These are phyloP conservation scores for Hypolimnas misippus DNA, from an alignment of 2,888 invertebrate genomes.

Conservation along the genomic window DNA sequence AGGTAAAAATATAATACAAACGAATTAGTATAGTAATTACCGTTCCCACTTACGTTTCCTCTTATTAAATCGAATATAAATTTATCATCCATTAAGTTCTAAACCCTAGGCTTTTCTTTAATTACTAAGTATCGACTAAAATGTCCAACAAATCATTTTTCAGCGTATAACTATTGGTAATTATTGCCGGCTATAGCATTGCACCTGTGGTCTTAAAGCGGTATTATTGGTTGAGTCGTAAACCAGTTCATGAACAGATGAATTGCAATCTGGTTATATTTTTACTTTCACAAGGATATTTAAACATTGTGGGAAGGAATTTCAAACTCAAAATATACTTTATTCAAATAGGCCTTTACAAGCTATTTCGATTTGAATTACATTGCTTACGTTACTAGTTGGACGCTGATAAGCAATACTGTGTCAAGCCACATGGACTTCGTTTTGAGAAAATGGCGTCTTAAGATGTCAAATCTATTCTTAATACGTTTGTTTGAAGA, in stretches of 20 bases:
- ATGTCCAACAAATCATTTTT: background rate
- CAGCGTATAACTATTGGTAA: background rate
- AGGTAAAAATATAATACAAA: too few relatives aligned
- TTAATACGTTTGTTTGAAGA: too few relatives aligned
- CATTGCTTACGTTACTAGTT: too few relatives aligned
- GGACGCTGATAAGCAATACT: too few relatives aligned
- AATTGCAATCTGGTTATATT: constrained; percentile 11
- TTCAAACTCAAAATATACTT: too few relatives aligned
- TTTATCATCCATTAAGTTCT: background rate
- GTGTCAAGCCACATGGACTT: too few relatives aligned
- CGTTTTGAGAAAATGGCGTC: too few relatives aligned
- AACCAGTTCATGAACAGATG: constrained; percentile 19
- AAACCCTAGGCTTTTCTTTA: background rate
- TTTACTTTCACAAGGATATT: constrained; percentile 8
- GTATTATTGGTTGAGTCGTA: constrained; percentile 26
- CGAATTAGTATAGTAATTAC: background rate
- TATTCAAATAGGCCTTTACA: too few relatives aligned
- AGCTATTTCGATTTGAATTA: too few relatives aligned
- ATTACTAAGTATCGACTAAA: background rate
- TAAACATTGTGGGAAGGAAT: too few relatives aligned
- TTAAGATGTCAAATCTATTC: too few relatives aligned
- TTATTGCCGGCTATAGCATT: background rate
- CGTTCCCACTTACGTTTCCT: background rate
- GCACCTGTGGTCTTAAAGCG: constrained; percentile 23
- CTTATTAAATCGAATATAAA: background rate